Base-by-base conservation (phyloP, 2,797 vertebrate genomes). In the Mus caroli region DNA sequence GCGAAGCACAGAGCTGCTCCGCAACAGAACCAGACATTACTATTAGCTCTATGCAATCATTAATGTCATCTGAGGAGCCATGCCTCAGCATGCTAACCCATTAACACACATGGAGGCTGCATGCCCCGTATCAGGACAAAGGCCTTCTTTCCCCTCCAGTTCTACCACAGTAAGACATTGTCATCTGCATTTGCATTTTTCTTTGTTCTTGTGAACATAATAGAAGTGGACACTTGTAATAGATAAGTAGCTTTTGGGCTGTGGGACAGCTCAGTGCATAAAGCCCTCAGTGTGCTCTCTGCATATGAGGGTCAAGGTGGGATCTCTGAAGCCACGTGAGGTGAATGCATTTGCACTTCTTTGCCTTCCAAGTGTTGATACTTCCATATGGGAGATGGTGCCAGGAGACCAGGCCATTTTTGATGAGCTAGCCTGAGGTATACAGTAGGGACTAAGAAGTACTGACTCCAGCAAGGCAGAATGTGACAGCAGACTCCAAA, bases 81-180 rank as follows among this genome's bases (percentile, higher is more conserved):
- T 89, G 50, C 6, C n/a, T 75, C 87, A 43, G 58, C 14, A 67
- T 43, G 43, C 78, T 56, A 92, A 69, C 20, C 24, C 60, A 91
- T 73, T 67, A 92, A 58, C 69, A 94, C 92, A 50, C 46, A 89
- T 4, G 34, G 94, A 79, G n/a, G 69, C n/a, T 62, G 31, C 40
- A 4, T 92, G 26, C 90, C 12, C 58, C 50, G 79, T 84, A 76
- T 84, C 43, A 40, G 46, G 34, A 79, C 54, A 88, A 80, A 92
- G 58, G 43, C 84, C 50, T 34, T 34, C 52, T 77, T 91, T 86
- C 31, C 64, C 76, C 91, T 87, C 80, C 1, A 88, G 10, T 9
- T 90, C 43, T 24, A 28, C 43, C 73, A 89, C 43, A 93, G 12
- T 34, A 75, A 93, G 80, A 31, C 17, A 86, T 85, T 26, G 92